Evolutionary conservation across 2,113 vertebrate genomes (phyloP), one percentile per base, ranked within the genome.

Genomic region (Australoheros scitulus): DNA sequence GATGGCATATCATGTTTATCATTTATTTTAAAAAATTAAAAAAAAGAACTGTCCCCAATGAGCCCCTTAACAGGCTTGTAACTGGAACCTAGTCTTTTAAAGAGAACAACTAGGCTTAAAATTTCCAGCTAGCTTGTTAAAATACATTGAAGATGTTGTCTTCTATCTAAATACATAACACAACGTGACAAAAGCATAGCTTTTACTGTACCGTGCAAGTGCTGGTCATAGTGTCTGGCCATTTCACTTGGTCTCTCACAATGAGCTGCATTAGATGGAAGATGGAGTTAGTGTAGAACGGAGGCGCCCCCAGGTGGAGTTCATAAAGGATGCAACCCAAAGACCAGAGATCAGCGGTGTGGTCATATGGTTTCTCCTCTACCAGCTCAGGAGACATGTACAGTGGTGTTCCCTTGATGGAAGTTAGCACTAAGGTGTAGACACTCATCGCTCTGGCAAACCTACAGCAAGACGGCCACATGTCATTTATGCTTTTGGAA

Each of bases 301-400:
- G 98, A 70, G 98, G 98, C 15, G 94, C 96, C 80, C 98, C 98
- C 65, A 97, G 97, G 41, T 97, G 97, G 88, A 99, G 95, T 87
- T 99, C 98, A 0, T 99, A 99, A 3, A 99, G 94, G 78, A 99
- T 99, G 92, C 98, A 99, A 68, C 98, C 98, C 70, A 99, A 95
- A 7, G 98, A 97, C 98, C 98, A 99, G 26, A 99, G 95, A 91
- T 99, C 98, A 0, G 98, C 96, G 0, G 97, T 98, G 92, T 99
- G 98, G 86, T 99, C 98, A 0, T 99, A 99, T 0, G 98, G 98
- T 81, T 94, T 96, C 88, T 99, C 98, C 83, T 97, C 97, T 85
- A 99, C 97, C 89, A 99, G 93, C 92, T 99, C 98, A 7, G 98
- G 98, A 59, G 97, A 97, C 98, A 99, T 99, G 91, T 99, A 99